Percentiles rank a stretch among this genome's conserved stretches.
phyloP scores from a whole-genome alignment of 1,140 invertebrate genomes.

The Orius laevigatus region DNA sequence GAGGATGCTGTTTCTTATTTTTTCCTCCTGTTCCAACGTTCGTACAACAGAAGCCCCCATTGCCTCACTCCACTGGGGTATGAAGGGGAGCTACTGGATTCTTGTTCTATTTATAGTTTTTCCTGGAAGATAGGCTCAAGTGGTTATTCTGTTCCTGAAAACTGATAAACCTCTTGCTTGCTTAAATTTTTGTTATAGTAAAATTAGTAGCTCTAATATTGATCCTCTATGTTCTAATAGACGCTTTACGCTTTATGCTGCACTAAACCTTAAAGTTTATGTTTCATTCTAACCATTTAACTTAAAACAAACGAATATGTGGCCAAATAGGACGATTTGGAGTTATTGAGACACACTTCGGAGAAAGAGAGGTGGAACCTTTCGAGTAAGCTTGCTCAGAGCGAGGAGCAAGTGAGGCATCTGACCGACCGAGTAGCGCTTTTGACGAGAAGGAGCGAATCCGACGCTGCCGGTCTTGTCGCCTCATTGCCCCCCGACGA shows the following conservation, averaged over 20 bases:
- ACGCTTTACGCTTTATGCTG: background rate
- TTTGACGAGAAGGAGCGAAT: conserved; percentile 33
- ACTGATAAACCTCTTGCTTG: too few species aligned
- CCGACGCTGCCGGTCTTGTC: conserved; percentile 23
- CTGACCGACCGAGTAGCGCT: conserved; percentile 46
- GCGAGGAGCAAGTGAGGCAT: conserved; percentile 43
- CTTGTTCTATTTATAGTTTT: too few species aligned
- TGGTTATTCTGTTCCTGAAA: too few species aligned
- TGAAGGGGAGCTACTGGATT: too few species aligned
- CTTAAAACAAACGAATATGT: conserved; percentile 3
- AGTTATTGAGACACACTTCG: conserved; percentile 42
- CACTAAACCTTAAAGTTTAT: background rate
- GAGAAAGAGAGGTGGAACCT: conserved; percentile 40
- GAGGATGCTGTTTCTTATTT: too few species aligned
- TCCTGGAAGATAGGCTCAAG: too few species aligned
- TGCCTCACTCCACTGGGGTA: too few species aligned
- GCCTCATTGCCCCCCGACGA: conserved; percentile 37
- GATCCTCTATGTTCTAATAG: background rate
- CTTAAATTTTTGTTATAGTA: too few species aligned
- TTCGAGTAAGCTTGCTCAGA: conserved; percentile 37
- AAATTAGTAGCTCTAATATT: too few species aligned
- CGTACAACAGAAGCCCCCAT: too few species aligned
- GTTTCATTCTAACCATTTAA: too few species aligned
- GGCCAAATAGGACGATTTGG: conserved; percentile 45
- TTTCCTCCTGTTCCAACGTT: too few species aligned